A percentile compares a stretch with the other conserved stretches of the same genome.
phyloP scores from a whole-genome alignment of 1,140 invertebrate genomes.

The Eurosta solidaginis region DNA sequence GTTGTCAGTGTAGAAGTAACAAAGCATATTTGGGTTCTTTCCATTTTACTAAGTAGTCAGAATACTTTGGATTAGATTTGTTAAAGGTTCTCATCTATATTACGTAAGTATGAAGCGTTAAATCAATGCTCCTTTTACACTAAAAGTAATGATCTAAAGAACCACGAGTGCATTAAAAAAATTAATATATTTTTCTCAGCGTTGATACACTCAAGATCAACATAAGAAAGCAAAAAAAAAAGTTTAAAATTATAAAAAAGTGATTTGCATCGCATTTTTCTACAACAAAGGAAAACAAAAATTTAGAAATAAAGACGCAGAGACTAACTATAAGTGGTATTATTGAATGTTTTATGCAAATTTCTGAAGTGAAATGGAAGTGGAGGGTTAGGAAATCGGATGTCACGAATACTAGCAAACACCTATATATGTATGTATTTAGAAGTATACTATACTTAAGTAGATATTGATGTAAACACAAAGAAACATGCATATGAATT shows the following conservation, averaged over 20 bases:
- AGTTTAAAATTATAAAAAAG: background rate
- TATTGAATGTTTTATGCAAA: constrained; percentile 2
- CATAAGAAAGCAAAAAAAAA: background rate
- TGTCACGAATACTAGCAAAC: background rate
- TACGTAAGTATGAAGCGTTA: too few relatives aligned
- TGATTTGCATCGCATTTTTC: constrained; percentile 32
- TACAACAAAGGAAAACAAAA: constrained; percentile 21
- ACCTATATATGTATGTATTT: background rate
- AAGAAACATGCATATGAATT: constrained; percentile 26
- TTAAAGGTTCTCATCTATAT: too few relatives aligned
- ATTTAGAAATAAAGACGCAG: background rate
- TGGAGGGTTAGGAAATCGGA: background rate
- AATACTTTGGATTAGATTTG: too few relatives aligned
- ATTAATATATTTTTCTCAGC: background rate
- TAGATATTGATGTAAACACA: constrained; percentile 27
- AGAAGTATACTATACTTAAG: background rate
- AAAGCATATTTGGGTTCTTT: too few relatives aligned
- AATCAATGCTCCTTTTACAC: too few relatives aligned
- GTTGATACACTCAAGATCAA: background rate
- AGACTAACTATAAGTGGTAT: background rate
- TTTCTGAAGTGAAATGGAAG: background rate
- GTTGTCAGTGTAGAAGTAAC: too few relatives aligned
- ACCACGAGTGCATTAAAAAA: background rate
- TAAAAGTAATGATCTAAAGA: background rate
- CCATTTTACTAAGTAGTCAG: too few relatives aligned